Evolutionary conservation across 92 coral and sea anemone genomes (phyloP), one percentile per base, ranked within the genome.

Genomic region (Epizoanthus illoricatus): DNA sequence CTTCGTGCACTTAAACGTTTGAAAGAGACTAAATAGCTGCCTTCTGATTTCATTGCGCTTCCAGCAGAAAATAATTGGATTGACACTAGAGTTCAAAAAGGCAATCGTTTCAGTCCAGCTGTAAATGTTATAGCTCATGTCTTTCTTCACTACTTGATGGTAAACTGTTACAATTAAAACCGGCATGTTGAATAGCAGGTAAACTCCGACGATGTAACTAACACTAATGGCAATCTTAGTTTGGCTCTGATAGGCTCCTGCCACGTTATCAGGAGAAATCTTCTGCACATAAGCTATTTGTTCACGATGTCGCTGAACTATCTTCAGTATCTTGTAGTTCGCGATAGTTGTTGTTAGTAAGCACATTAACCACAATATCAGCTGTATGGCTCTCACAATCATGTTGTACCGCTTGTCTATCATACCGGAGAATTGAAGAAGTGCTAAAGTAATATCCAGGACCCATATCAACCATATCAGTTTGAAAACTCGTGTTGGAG

Each of bases 21-120:
- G 8, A 17, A 68, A 39, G 0, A 39, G 10, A 23, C 42, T 68
- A 7, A 68, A 68, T 13, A 71, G 49, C 8, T 45, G 65, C 3
- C 85, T 70, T 63, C 81, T 81, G 40, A 80, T 80, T 17, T 75
- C 89, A 15, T 65, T 11, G 5, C 69, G 73, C 49, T 90, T 86
- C 92, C 89, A 88, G 58, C 85, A 84, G 43, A 90, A 91, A 5
- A 93, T 81, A 64, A 93, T 43, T 2, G 97, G 97, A 43, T 93
- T 93, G 12, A 91, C 58, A 17, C 91, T 80, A 7, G 97, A 91
- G 57, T 89, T 93, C 40, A 80, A 56, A 65, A 91, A 91, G 2
- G 90, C 91, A 4, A 84, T 60, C 12, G 94, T 87, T 33, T 93
- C 97, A 8, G 87, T 88, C 97, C 97, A 93, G 58, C 94, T 82